These are phyloP conservation scores for Rhynchophorus ferrugineus DNA, from an alignment of 1,140 invertebrate genomes.

Conservation along the genomic window DNA sequence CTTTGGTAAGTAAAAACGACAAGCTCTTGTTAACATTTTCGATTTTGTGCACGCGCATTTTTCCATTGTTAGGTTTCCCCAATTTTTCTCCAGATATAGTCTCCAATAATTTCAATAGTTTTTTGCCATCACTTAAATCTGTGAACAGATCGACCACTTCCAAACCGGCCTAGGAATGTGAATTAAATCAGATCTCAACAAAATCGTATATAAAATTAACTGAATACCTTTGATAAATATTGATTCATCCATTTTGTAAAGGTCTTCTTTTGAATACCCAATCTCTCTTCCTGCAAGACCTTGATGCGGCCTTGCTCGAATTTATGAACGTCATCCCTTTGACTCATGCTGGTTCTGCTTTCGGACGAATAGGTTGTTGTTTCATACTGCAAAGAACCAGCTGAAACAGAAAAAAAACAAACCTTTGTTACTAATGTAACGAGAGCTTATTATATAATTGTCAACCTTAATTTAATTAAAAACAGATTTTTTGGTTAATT, in stretches of 20 bases:
- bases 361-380: conserved; percentile 31
- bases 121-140: conserved; percentile 92
- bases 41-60: conserved; percentile 97
- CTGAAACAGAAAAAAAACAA: conserved; percentile 29
- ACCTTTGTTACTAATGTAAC: too few relatives aligned
- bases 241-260: conserved; percentile 99
- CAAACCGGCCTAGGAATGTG: conserved; percentile 68
- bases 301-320: conserved; percentile 95
- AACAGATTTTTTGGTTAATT: too few relatives aligned
- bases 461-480: neutral
- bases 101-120: conserved; percentile 93
- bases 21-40: conserved; percentile 99
- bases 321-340: conserved; percentile 83
- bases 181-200: neutral
- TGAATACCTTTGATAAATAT: conserved; percentile 94
- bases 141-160: conserved; percentile 96
- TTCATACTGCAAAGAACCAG: conserved; percentile 36
- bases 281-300: conserved; percentile 91
- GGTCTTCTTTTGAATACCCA: conserved; percentile 99
- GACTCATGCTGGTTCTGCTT: conserved; percentile 67
- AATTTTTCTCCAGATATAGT: conserved; percentile 98
- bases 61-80: conserved; percentile 92
- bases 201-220: neutral
- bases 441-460: too few relatives aligned
- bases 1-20: conserved; percentile 96